phyloP scores from a whole-genome alignment of 2,888 invertebrate genomes.

The Nomada ruficornis region DNA sequence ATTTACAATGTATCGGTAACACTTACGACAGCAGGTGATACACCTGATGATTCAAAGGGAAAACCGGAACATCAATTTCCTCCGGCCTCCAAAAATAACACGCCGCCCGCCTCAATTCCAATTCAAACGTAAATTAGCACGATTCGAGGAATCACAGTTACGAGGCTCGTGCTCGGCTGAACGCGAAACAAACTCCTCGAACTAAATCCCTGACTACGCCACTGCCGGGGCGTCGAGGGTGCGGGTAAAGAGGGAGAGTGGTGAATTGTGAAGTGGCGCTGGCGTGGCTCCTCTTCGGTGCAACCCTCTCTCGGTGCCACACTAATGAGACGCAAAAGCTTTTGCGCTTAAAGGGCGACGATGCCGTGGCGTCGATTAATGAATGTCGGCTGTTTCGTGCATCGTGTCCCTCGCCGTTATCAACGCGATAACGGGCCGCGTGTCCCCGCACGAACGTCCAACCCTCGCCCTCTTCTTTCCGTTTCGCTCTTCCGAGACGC shows the following conservation, averaged over 20 bases:
- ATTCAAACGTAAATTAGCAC: slow-evolving; percentile 8
- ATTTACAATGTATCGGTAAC: too few relatives aligned
- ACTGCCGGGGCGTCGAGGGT: neutral
- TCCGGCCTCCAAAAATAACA: too few relatives aligned
- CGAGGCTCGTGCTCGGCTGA: neutral
- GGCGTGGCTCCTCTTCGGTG: slow-evolving; percentile 47
- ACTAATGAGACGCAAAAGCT: slow-evolving; percentile 69
- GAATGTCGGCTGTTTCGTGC: slow-evolving; percentile 60
- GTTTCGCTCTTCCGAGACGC: slow-evolving; percentile 10
- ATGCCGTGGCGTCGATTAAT: slow-evolving; percentile 67
- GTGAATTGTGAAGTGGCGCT: slow-evolving; percentile 49
- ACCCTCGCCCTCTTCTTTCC: slow-evolving; percentile 10
- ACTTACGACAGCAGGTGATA: too few relatives aligned
- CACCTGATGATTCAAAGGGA: too few relatives aligned
- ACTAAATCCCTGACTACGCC: slow-evolving; percentile 44
- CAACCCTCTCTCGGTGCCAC: slow-evolving; percentile 59
- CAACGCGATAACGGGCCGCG: slow-evolving; percentile 55
- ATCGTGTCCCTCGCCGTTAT: slow-evolving; percentile 50
- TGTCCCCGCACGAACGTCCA: slow-evolving; percentile 24
- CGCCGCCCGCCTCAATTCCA: too few relatives aligned
- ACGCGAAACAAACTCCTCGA: slow-evolving; percentile 6
- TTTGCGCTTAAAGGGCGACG: slow-evolving; percentile 66
- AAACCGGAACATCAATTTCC: too few relatives aligned
- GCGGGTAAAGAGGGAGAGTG: slow-evolving; percentile 7
- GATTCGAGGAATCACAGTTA: neutral